These are phyloP conservation scores for Alviniconcha strummeri DNA, from an alignment of 2,888 invertebrate genomes.

Conservation along the genomic window DNA sequence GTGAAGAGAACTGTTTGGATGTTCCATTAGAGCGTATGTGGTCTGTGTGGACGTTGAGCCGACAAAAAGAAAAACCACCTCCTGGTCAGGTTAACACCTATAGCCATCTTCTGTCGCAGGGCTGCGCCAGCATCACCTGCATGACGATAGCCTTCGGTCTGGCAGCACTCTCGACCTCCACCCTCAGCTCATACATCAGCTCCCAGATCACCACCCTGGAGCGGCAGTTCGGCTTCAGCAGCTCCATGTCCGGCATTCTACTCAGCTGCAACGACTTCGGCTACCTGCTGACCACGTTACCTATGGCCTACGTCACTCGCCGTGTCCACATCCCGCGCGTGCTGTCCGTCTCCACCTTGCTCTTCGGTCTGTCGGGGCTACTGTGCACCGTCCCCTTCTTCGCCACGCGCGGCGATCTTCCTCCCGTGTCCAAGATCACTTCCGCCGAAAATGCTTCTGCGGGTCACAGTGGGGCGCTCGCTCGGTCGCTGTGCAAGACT, in stretches of 20 bases:
- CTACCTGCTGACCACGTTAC: conserved; percentile 50
- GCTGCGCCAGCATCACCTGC: conserved; percentile 48
- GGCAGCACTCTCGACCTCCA: conserved; percentile 47
- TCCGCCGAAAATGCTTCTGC: no score
- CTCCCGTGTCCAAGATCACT: background rate
- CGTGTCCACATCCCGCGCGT: conserved; percentile 52
- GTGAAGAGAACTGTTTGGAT: no score
- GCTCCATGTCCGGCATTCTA: conserved; percentile 60
- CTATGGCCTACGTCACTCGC: conserved; percentile 50
- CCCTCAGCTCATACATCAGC: conserved; percentile 49
- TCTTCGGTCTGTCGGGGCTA: conserved; percentile 56
- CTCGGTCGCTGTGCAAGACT: no score
- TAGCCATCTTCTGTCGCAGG: conserved; percentile 33
- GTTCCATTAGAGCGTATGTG: no score
- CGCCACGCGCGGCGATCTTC: conserved; percentile 33
- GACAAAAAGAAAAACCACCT: no score
- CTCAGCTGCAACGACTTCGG: conserved; percentile 67
- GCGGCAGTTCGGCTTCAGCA: conserved; percentile 62
- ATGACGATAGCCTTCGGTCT: conserved; percentile 47
- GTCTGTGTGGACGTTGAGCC: no score
- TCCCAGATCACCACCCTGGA: conserved; percentile 64
- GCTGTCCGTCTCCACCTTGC: conserved; percentile 47
- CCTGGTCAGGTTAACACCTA: no score
- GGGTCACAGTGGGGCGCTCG: no score
- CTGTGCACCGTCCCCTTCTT: conserved; percentile 57